phyloP scores from a whole-genome alignment of 2,797 vertebrate genomes.

The Lagorchestes hirsutus region DNA sequence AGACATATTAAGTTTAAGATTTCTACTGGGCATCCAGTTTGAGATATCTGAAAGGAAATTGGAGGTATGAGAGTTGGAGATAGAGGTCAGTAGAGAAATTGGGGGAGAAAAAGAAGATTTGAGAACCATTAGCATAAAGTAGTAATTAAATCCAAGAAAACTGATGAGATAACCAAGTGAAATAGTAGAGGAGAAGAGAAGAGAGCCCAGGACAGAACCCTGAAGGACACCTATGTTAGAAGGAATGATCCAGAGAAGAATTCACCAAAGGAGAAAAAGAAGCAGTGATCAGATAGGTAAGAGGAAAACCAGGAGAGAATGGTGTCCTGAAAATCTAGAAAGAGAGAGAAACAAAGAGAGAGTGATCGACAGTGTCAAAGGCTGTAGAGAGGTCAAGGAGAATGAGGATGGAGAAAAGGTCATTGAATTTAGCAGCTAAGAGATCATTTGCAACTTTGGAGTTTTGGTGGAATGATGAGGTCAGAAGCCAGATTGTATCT shows the following conservation, averaged over 20 bases:
- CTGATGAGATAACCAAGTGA: background rate
- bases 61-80: background rate
- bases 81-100: background rate
- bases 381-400: background rate
- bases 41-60: background rate
- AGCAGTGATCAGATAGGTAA: no score
- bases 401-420: background rate
- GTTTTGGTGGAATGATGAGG: background rate
- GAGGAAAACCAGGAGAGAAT: background rate
- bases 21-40: background rate
- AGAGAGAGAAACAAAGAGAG: background rate
- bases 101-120: background rate
- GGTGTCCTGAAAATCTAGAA: background rate
- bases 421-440: background rate
- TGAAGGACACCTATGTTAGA: no score
- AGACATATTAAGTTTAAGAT: background rate
- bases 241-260: no score
- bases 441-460: background rate
- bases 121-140: background rate
- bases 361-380: background rate
- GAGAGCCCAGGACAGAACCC: no score
- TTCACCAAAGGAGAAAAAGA: no score
- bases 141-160: background rate
- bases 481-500: background rate
- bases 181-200: no score